Percentiles rank a stretch among this genome's conserved stretches.
Conservation (phyloP, 2,888 invertebrate genomes). For the Pseudoips prasinana region DNA sequence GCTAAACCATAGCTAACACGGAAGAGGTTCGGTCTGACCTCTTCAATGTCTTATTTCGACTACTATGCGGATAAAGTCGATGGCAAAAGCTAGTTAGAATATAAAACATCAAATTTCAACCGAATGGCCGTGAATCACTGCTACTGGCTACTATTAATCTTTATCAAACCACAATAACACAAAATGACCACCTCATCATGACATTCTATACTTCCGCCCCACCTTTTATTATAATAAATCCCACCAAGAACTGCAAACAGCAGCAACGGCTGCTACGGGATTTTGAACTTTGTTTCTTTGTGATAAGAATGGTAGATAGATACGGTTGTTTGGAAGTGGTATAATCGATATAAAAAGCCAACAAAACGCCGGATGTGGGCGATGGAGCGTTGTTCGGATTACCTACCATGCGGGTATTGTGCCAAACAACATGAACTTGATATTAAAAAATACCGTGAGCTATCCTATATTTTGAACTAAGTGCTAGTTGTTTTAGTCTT, state of each 20-base stretch:
- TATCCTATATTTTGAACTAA: too few species aligned
- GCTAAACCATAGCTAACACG: too few species aligned
- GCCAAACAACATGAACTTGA: neutral
- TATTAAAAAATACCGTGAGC: too few species aligned
- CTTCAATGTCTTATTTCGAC: too few species aligned
- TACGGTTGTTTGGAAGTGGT: neutral
- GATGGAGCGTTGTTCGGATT: constrained; percentile 19
- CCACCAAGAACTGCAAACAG: constrained; percentile 19
- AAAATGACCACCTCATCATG: constrained; percentile 27
- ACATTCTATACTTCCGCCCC: constrained; percentile 30
- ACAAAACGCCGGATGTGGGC: constrained; percentile 34
- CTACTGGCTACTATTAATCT: constrained; percentile 3
- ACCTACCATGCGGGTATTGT: constrained; percentile 29
- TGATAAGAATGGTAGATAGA: constrained; percentile 1
- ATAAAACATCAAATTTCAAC: neutral
- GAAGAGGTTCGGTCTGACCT: too few species aligned
- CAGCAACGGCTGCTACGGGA: neutral
- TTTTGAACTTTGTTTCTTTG: constrained; percentile 6
- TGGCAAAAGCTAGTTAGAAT: too few species aligned
- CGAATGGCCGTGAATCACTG: constrained; percentile 12
- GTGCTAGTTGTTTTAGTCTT: too few species aligned
- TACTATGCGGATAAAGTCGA: too few species aligned
- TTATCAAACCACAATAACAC: neutral
- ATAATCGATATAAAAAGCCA: constrained; percentile 10
- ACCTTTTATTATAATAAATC: constrained; percentile 22